These are phyloP conservation scores for Parnassius apollo DNA, from an alignment of 2,888 invertebrate genomes.

Conservation along the genomic window DNA sequence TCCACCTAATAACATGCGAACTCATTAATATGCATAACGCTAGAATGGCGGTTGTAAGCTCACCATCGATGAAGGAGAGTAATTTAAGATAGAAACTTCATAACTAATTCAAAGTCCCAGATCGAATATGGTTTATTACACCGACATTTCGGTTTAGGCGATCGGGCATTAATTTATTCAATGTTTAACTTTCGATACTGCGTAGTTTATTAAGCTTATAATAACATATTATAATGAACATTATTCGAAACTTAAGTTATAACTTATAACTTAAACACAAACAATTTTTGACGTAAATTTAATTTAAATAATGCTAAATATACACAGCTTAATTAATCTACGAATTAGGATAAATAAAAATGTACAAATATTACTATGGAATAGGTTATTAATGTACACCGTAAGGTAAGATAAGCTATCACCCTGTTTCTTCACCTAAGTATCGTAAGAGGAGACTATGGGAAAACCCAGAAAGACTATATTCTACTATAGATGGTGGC, in stretches of 20 bases:
- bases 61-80: slow-evolving; percentile 54
- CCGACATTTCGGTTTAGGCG: slow-evolving; percentile 41
- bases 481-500: no score
- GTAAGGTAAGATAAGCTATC: no score
- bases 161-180: slow-evolving; percentile 39
- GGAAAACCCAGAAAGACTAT: no score
- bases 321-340: not conserved
- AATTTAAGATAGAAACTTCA: slow-evolving; percentile 65
- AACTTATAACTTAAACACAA: not conserved
- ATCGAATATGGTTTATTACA: slow-evolving; percentile 57
- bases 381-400: no score
- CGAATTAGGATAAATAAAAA: no score
- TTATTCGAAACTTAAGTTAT: not conserved
- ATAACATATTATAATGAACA: not conserved
- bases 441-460: no score
- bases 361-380: no score
- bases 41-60: slow-evolving; percentile 59
- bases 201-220: slow-evolving; percentile 1
- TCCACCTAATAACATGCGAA: slow-evolving; percentile 57
- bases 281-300: not conserved
- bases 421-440: no score
- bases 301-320: not conserved
- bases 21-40: slow-evolving; percentile 74
- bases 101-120: slow-evolving; percentile 72
- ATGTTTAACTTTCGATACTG: slow-evolving; percentile 37